A percentile compares a stretch with the other conserved stretches of the same genome.
These are phyloP conservation scores for Psylliodes chrysocephalus DNA, from an alignment of 2,888 invertebrate genomes.

Conservation along the genomic window DNA sequence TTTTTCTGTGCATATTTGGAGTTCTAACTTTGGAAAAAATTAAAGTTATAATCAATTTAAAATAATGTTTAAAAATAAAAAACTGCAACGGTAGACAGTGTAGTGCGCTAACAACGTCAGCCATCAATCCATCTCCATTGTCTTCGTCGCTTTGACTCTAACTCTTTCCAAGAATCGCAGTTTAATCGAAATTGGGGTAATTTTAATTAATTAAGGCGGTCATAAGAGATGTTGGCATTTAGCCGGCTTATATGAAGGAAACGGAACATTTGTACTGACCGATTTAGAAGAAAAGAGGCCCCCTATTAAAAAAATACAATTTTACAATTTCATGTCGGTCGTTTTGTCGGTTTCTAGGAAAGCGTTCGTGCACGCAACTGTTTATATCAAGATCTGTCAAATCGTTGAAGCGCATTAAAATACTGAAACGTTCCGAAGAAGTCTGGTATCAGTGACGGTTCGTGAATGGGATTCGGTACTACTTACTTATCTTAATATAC, in stretches of 20 bases:
- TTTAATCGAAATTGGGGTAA: conserved; percentile 32
- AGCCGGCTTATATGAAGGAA: conserved; percentile 30
- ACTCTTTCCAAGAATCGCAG: conserved; percentile 15
- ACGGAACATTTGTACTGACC: conserved; percentile 36
- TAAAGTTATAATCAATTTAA: too few relatives aligned
- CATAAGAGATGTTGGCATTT: conserved; percentile 16
- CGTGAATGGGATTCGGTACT: not conserved
- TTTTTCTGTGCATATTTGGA: too few relatives aligned
- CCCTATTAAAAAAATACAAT: conserved; percentile 45
- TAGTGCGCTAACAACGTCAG: too few relatives aligned
- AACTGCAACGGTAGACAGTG: too few relatives aligned
- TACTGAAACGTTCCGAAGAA: conserved; percentile 34
- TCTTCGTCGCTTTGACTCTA: not conserved
- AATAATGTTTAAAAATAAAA: too few relatives aligned
- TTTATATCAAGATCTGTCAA: conserved; percentile 54
- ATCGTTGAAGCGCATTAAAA: conserved; percentile 49
- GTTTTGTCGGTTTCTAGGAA: conserved; percentile 54
- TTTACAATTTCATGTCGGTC: conserved; percentile 45
- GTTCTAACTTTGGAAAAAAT: too few relatives aligned
- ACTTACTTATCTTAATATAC: too few relatives aligned
- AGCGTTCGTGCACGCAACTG: conserved; percentile 51
- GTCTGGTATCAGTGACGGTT: conserved; percentile 7
- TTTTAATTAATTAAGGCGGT: conserved; percentile 38
- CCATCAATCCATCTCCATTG: not conserved
- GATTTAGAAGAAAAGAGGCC: conserved; percentile 41